phyloP scores from a whole-genome alignment of 2,113 vertebrate genomes.

The Euleptes europaea region DNA sequence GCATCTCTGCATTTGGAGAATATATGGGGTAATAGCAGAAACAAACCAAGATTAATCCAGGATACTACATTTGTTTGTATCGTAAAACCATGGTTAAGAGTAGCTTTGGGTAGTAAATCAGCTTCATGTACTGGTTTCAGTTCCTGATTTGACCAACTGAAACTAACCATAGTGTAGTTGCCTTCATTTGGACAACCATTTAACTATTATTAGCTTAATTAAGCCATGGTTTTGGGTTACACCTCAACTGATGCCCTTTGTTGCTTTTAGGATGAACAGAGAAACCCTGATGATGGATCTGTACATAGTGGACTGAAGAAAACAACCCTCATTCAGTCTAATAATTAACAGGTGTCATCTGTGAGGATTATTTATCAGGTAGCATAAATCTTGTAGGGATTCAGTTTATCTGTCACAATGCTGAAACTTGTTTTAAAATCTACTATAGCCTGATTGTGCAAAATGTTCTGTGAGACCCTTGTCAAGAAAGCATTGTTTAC shows the following conservation, averaged over 20 bases:
- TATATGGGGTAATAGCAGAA: too few relatives aligned
- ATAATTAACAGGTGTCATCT: constrained; percentile 13
- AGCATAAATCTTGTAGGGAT: constrained; percentile 3
- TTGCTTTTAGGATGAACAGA: neutral
- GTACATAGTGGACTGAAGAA: neutral
- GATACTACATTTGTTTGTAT: too few relatives aligned
- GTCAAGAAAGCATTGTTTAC: neutral
- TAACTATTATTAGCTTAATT: too few relatives aligned
- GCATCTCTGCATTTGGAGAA: too few relatives aligned
- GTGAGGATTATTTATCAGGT: neutral
- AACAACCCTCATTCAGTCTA: neutral
- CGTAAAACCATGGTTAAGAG: too few relatives aligned
- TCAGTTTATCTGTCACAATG: neutral
- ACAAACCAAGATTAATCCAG: too few relatives aligned
- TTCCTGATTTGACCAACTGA: too few relatives aligned
- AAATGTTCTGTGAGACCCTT: neutral
- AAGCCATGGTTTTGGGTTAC: neutral
- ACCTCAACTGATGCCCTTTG: neutral
- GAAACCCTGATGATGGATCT: neutral
- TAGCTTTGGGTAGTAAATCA: too few relatives aligned
- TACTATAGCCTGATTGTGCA: neutral
- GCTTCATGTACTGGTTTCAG: too few relatives aligned
- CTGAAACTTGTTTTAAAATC: neutral
- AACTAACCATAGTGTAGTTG: too few relatives aligned
- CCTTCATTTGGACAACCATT: too few relatives aligned